These are phyloP conservation scores for Hoplodrina blanda DNA, from an alignment of 2,888 invertebrate genomes.

Conservation along the genomic window DNA sequence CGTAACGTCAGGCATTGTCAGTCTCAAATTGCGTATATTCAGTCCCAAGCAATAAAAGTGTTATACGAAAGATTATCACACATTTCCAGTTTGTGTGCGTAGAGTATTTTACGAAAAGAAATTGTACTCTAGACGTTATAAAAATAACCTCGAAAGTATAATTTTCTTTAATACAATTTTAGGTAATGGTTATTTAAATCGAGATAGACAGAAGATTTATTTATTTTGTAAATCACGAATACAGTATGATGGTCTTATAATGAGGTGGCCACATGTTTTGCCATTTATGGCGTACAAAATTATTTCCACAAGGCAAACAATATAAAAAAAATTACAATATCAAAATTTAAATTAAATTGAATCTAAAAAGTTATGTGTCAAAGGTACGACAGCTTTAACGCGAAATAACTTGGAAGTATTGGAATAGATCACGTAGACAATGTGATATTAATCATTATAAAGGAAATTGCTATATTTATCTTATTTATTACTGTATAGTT, in stretches of 20 bases:
- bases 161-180: no score
- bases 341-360: background rate
- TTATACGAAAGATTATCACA: conserved; percentile 27
- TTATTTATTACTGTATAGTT: no score
- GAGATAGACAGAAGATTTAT: no score
- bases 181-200: background rate
- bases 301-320: no score
- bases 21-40: conserved; percentile 26
- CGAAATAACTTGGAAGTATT: background rate
- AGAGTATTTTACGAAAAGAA: conserved; percentile 24
- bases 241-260: no score
- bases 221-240: no score
- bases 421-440: conserved; percentile 1
- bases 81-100: background rate
- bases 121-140: background rate
- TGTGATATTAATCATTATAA: background rate
- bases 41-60: conserved; percentile 19
- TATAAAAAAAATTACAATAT: no score
- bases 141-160: no score
- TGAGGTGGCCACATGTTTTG: no score
- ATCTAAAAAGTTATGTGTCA: background rate
- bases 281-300: no score
- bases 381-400: background rate
- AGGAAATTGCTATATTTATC: background rate
- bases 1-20: conserved; percentile 21